phyloP scores from a whole-genome alignment of 2,113 vertebrate genomes.

The Ctenomys sociabilis region DNA sequence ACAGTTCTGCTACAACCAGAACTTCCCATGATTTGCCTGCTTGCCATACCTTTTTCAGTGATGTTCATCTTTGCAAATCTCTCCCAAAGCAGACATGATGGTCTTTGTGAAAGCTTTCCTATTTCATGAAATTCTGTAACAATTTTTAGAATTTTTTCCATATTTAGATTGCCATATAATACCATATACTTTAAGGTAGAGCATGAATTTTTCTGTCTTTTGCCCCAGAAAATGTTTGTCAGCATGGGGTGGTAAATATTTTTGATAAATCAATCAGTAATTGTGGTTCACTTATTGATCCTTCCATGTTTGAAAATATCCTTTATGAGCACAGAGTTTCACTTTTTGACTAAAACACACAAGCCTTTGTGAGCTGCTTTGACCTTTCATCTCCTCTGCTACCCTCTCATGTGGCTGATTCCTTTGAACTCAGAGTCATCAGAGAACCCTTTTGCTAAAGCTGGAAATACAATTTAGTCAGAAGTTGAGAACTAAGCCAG shows the following conservation, averaged over 20 bases:
- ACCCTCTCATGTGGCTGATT: background rate
- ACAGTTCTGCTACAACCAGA: no score
- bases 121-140: background rate
- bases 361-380: accelerated
- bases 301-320: background rate
- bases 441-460: no score
- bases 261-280: background rate
- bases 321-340: background rate
- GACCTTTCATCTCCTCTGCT: no score
- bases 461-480: background rate
- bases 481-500: background rate
- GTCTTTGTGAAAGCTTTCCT: background rate
- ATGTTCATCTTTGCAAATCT: background rate
- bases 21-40: no score
- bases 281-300: background rate
- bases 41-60: background rate
- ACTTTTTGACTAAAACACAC: background rate
- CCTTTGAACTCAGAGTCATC: background rate
- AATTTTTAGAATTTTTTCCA: background rate
- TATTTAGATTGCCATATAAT: background rate
- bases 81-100: background rate
- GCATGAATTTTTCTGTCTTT: background rate
- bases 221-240: no score
- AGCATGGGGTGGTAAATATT: background rate
- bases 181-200: background rate